Percentiles rank a stretch among this genome's conserved stretches.
Conservation (phyloP, 2,113 vertebrate genomes). For the Oncorhynchus mykiss region DNA sequence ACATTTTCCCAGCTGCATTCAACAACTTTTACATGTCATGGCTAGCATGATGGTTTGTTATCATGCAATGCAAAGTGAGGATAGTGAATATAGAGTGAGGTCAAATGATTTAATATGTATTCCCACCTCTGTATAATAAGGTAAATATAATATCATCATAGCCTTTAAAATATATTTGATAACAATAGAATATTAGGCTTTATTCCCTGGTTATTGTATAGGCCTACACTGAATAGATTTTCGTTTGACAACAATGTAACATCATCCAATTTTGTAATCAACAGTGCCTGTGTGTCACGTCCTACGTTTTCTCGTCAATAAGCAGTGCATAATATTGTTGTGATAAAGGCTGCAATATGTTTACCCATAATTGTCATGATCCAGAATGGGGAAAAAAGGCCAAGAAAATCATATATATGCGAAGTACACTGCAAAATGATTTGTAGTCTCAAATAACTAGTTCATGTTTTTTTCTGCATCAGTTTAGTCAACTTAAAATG, state of each 20-base stretch:
- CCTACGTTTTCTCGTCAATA: too few relatives aligned
- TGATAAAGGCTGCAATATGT: too few relatives aligned
- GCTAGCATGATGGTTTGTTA: slow-evolving; percentile 50
- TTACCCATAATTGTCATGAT: too few relatives aligned
- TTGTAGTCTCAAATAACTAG: too few relatives aligned
- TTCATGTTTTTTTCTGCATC: too few relatives aligned
- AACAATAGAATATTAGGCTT: background rate
- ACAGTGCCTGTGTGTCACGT: too few relatives aligned
- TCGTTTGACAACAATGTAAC: background rate
- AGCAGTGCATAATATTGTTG: too few relatives aligned
- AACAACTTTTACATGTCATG: slow-evolving; percentile 68
- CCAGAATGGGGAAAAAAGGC: too few relatives aligned
- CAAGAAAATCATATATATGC: too few relatives aligned
- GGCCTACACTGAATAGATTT: background rate
- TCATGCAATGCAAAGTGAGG: slow-evolving; percentile 51
- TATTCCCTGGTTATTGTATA: background rate
- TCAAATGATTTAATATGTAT: background rate
- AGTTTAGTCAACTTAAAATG: too few relatives aligned
- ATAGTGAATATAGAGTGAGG: slow-evolving; percentile 14
- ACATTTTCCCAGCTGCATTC: slow-evolving; percentile 71
- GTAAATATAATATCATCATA: slow-evolving; percentile 11
- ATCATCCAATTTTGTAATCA: background rate
- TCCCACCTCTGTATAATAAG: slow-evolving; percentile 15
- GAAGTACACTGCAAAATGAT: too few relatives aligned
- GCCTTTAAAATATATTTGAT: background rate